Evolutionary conservation across 2,797 vertebrate genomes (phyloP).

Genomic region (Darevskia nairensis): DNA sequence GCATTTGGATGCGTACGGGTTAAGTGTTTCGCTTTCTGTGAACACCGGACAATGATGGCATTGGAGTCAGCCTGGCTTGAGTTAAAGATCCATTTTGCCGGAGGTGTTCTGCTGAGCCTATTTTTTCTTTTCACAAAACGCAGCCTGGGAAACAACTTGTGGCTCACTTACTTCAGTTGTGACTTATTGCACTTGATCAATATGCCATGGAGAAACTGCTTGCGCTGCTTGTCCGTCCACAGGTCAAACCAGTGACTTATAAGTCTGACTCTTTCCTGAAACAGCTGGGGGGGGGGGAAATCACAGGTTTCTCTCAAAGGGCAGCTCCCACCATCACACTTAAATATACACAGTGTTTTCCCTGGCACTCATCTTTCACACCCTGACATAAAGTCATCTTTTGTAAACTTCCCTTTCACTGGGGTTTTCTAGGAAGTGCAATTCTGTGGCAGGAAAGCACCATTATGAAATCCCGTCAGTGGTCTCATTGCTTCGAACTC

Average conservation of each 20-base stretch:
- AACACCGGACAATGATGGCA: background rate
- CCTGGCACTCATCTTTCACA: background rate
- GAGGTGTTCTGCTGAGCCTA: background rate
- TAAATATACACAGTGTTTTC: background rate
- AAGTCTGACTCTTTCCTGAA: conserved; percentile 85
- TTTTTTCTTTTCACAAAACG: background rate
- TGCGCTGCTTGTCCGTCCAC: conserved; percentile 88
- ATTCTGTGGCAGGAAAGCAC: background rate
- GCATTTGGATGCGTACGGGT: too few species aligned
- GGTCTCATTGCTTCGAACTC: background rate
- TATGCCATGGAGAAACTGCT: conserved; percentile 81
- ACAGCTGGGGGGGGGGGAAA: conserved; percentile 77
- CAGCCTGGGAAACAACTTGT: background rate
- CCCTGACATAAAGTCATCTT: background rate
- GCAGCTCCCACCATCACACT: background rate
- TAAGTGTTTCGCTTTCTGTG: background rate
- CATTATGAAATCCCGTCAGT: background rate
- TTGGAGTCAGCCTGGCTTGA: background rate
- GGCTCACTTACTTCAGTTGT: conserved; percentile 83
- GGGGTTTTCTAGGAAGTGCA: background rate
- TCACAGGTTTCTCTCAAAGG: background rate
- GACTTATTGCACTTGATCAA: conserved; percentile 80
- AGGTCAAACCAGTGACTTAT: conserved; percentile 90
- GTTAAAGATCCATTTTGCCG: background rate
- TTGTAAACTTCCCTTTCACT: background rate